Percentiles rank a stretch among this genome's conserved stretches.
These are phyloP conservation scores for Cepaea hortensis DNA, from an alignment of 2,888 invertebrate genomes.

Conservation along the genomic window DNA sequence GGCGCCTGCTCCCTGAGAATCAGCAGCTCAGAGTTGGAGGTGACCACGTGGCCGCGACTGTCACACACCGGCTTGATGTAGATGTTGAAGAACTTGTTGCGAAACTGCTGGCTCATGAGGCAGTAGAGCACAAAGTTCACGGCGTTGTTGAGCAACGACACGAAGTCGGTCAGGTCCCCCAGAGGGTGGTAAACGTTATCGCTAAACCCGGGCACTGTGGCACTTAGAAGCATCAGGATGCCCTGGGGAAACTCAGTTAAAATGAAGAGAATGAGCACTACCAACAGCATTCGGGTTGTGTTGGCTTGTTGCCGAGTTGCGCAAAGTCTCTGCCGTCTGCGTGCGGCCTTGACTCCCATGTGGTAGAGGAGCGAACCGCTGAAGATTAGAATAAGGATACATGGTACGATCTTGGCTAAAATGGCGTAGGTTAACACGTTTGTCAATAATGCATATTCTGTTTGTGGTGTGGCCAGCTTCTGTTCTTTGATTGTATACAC, in stretches of 20 bases:
- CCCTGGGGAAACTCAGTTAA: constrained; percentile 93
- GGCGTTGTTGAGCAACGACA: constrained; percentile 92
- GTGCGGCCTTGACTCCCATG: constrained; percentile 60
- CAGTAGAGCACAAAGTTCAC: constrained; percentile 95
- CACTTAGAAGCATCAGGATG: constrained; percentile 83
- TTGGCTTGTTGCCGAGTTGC: constrained; percentile 78
- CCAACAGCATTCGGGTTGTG: constrained; percentile 91
- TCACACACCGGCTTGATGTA: constrained; percentile 63
- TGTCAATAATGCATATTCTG: constrained; percentile 58
- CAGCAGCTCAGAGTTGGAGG: constrained; percentile 36
- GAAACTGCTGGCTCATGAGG: constrained; percentile 93
- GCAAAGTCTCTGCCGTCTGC: constrained; percentile 60
- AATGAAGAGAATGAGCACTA: constrained; percentile 89
- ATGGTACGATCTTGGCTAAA: constrained; percentile 89
- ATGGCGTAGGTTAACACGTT: constrained; percentile 80
- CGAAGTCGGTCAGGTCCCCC: constrained; percentile 89
- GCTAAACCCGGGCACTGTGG: constrained; percentile 84
- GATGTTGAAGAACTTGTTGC: constrained; percentile 65
- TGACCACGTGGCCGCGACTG: not conserved
- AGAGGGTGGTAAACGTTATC: constrained; percentile 79
- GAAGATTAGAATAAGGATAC: constrained; percentile 86
- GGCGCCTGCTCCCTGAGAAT: constrained; percentile 26
- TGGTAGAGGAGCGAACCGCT: constrained; percentile 75
- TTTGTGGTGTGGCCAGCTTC: constrained; percentile 59
- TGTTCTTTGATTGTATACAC: constrained; percentile 60